Evolutionary conservation across 2,888 invertebrate genomes (phyloP), one percentile per base, ranked within the genome.

Genomic region (Oligia strigilis): DNA sequence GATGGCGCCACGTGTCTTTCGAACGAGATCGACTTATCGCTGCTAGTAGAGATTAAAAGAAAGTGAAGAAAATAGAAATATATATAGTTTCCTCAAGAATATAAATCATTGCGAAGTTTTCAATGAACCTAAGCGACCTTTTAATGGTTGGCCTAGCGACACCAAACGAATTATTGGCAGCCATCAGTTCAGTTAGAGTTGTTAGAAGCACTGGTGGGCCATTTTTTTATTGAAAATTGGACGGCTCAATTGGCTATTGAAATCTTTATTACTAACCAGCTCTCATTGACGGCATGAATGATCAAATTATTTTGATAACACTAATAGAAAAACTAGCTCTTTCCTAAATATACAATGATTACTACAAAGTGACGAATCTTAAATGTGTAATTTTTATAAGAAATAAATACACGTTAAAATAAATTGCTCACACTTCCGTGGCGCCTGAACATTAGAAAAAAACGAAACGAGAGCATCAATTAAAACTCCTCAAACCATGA

Each of bases 401-500:
- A 72, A 81, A 67, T 71, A 64, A 9, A 36, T 72, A 65, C 43
- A 40, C 11, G 8, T 49, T 62, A 58, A 17, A 43, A 71, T 71
- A 64, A 67, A 64, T 55, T 17, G 4, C 74, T 62, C 29, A 5
- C 14, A 43, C 69, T 83, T 84, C 79, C 71, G 62, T 71, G 66
- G 72, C 72, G 62, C 60, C 52, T 6, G 52, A 70, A 70, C 49
- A 80, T 87, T 67, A 75, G 11, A 81, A 72, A 66, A 75, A 62
- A 2, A 70, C 58, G n/a, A 83, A 84, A 81, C 60, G 65, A 85
- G 75, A 87, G 58, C 82, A 78, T 75, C 78, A 85, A 87, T 86
- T 86, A 85, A 78, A 86, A 77, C 82, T 78, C 81, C 75, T 77
- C 77, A 75, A 87, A 81, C 81, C 85, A 77, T 75, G 75, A 77